These are phyloP conservation scores for Euura saliciscinereae DNA, from an alignment of 1,140 invertebrate species.

Conservation along the genomic window DNA sequence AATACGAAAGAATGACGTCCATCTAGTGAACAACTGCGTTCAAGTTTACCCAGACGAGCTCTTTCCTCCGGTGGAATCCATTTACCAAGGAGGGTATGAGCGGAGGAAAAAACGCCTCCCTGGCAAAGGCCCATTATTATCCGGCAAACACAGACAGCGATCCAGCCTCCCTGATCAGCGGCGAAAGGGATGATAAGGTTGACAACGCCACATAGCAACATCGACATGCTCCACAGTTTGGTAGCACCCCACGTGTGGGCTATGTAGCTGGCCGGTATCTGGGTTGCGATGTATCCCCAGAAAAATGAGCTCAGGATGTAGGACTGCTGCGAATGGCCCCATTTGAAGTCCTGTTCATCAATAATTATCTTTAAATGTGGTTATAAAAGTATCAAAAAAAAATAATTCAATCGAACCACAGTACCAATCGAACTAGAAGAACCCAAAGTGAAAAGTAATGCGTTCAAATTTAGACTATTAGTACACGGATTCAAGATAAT, in stretches of 20 bases:
- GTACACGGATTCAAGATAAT: too few species aligned
- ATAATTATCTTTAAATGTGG: too few species aligned
- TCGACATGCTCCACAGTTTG: slow-evolving; percentile 52
- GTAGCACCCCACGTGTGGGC: slow-evolving; percentile 60
- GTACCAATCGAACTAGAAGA: too few species aligned
- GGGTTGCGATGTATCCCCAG: slow-evolving; percentile 61
- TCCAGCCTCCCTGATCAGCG: slow-evolving; percentile 62
- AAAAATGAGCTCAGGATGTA: slow-evolving; percentile 62
- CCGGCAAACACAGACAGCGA: slow-evolving; percentile 66
- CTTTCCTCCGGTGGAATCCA: slow-evolving; percentile 68
- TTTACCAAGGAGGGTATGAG: slow-evolving; percentile 67
- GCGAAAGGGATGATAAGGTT: slow-evolving; percentile 52
- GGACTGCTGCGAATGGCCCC: slow-evolving; percentile 59
- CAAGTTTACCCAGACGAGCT: slow-evolving; percentile 53
- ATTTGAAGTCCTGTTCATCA: slow-evolving; percentile 50
- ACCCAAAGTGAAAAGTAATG: too few species aligned
- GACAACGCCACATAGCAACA: slow-evolving; percentile 56
- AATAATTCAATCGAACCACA: neutral
- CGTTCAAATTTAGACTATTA: too few species aligned
- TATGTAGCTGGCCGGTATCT: slow-evolving; percentile 64
- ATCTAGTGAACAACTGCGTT: neutral
- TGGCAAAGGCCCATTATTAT: slow-evolving; percentile 76
- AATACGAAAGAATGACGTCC: too few species aligned
- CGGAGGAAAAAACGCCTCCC: slow-evolving; percentile 69
- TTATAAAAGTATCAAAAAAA: too few species aligned